Conservation (phyloP, 2,113 vertebrate genomes). For the Lanius collurio region DNA sequence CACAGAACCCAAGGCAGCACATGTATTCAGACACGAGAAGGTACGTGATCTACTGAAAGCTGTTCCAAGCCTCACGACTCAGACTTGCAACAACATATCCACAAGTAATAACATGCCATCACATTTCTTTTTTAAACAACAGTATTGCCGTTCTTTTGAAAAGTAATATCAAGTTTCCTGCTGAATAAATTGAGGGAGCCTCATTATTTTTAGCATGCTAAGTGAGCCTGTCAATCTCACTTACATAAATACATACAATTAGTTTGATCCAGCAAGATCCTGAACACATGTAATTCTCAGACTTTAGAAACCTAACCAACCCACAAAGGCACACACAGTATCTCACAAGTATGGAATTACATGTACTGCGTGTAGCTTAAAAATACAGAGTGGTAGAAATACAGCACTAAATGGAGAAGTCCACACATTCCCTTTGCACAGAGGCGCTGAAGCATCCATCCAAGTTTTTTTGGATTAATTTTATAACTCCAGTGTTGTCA, state of each 20-base stretch:
- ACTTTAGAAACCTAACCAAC: background rate
- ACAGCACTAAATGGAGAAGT: background rate
- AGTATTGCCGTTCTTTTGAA: background rate
- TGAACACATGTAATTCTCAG: slow-evolving; percentile 4
- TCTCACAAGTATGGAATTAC: background rate
- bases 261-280: slow-evolving; percentile 11
- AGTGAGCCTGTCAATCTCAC: background rate
- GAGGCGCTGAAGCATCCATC: background rate
- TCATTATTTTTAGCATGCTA: slow-evolving; percentile 25
- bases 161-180: slow-evolving; percentile 11
- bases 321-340: background rate
- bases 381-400: background rate
- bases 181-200: slow-evolving; percentile 11
- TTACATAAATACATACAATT: background rate
- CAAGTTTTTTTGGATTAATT: background rate
- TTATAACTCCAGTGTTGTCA: background rate
- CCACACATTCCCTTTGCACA: background rate
- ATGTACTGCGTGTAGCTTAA: background rate
- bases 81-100: background rate
- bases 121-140: slow-evolving; percentile 1
- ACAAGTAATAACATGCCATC: background rate
- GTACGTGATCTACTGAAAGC: background rate
- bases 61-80: background rate
- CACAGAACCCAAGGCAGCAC: background rate
- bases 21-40: background rate